Conservation (phyloP, 2,888 invertebrate species). For the Plebejus anna region DNA sequence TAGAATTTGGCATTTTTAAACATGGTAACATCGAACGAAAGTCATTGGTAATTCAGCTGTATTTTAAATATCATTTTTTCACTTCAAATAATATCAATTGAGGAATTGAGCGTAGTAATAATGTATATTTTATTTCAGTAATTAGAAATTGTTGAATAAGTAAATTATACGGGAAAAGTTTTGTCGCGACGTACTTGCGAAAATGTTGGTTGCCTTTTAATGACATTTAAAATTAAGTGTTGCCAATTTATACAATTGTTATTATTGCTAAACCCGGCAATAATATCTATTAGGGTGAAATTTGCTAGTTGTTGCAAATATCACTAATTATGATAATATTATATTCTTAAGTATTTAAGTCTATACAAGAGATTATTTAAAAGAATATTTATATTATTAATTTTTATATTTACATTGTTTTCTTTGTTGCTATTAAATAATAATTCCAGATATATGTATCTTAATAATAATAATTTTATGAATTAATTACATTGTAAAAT, state of each 20-base stretch:
- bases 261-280: conserved; percentile 6
- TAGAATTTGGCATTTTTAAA: conserved; percentile 12
- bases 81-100: not conserved
- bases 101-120: conserved; percentile 20
- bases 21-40: not conserved
- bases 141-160: not conserved
- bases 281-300: not conserved
- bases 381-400: not conserved
- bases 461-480: not conserved
- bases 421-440: not conserved
- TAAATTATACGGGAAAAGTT: not conserved
- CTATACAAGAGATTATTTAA: not conserved
- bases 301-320: not conserved
- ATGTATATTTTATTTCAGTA: not conserved
- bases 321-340: not conserved
- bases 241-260: conserved; percentile 13
- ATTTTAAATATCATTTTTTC: not conserved
- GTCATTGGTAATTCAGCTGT: not conserved
- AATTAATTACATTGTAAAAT: not conserved
- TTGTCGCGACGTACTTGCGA: not conserved
- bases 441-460: not conserved
- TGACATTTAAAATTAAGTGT: conserved; percentile 10
- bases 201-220: not conserved
- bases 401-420: not conserved
- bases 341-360: not conserved